Conservation (phyloP, 2,113 vertebrate species). For the Gobius niger region DNA sequence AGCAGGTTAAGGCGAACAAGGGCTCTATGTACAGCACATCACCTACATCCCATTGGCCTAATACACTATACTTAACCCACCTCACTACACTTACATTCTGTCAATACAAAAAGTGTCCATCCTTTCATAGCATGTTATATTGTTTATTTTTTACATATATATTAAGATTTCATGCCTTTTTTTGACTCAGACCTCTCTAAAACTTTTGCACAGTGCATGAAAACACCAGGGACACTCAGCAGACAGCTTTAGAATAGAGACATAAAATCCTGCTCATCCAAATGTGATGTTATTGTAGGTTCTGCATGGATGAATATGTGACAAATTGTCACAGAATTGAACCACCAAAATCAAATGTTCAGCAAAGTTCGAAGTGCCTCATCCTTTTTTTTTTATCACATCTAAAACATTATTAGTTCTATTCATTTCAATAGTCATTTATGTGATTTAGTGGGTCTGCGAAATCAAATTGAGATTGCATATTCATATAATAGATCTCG, state of each 20-base stretch:
- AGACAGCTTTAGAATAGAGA: conserved; percentile 2
- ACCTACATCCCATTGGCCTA: no score
- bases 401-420: conserved; percentile 41
- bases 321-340: conserved; percentile 47
- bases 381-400: conserved; percentile 25
- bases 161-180: background rate
- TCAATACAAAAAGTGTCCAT: no score
- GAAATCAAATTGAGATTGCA: conserved; percentile 66
- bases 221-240: background rate
- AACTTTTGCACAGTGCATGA: background rate
- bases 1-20: no score
- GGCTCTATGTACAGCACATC: no score
- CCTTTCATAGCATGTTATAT: background rate
- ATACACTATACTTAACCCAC: no score
- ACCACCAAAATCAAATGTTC: conserved; percentile 41
- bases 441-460: conserved; percentile 59
- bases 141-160: background rate
- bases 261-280: conserved; percentile 43
- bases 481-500: conserved; percentile 61
- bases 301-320: conserved; percentile 33
- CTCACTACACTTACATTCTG: no score
- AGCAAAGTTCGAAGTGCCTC: conserved; percentile 36
- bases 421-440: conserved; percentile 44
- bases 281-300: conserved; percentile 38
- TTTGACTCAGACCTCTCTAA: background rate